Evolutionary conservation across 2,797 vertebrate genomes (phyloP).

Genomic region (Streptopelia turtur): DNA sequence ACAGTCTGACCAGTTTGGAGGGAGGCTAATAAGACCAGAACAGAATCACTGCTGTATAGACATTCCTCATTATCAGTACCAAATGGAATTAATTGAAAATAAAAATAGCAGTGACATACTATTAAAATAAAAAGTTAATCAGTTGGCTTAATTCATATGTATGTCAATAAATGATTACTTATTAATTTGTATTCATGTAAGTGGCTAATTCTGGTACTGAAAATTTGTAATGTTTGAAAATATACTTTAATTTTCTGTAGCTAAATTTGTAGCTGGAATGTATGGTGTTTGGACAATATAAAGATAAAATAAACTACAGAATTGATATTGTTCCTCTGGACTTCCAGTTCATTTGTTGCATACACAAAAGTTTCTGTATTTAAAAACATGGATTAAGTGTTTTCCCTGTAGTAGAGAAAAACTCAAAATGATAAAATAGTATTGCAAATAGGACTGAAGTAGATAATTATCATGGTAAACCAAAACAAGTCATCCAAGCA

Average conservation of each 20-base stretch:
- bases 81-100: neutral
- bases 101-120: neutral
- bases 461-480: no score
- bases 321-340: neutral
- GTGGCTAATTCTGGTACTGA: neutral
- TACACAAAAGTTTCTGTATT: neutral
- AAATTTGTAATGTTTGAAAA: neutral
- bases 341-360: neutral
- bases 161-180: neutral
- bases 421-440: neutral
- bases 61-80: neutral
- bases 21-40: neutral
- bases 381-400: neutral
- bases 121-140: neutral
- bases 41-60: neutral
- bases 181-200: neutral
- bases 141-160: neutral
- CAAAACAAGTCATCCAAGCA: neutral
- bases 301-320: conserved; percentile 10
- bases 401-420: neutral
- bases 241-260: neutral
- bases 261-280: neutral
- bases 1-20: neutral
- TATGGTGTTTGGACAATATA: neutral
- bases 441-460: no score